Base-by-base conservation (phyloP, 35 echinoderm and acorn worm species). In the Eucidaris tribuloides region DNA sequence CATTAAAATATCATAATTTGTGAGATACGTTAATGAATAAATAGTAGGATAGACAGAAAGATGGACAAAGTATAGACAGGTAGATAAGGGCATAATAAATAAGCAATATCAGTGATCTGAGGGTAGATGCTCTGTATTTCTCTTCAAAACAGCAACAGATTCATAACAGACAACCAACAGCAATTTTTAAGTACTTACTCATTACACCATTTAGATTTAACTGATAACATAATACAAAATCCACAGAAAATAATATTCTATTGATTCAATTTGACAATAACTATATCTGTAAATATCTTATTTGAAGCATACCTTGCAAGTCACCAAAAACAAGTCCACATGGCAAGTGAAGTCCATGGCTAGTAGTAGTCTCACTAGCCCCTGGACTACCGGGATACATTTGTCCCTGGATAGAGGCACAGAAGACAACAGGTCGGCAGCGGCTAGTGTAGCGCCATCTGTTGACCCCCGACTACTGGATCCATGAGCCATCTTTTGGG, bases 281-380 rank as follows among this genome's bases (percentile, higher is more conserved):
- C 28, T 15, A 15, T 19, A 11, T 66, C 11, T 9, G 11, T 9
- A n/a, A n/a, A 7, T 43, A 15, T 15, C 7, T 25, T 3, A 5
- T 18, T 40, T 46, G 64, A 39, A 52, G 42, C 87, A 46, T 63
- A 99, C 96, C 96, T 99, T 99, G 87, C 96, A 99, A 4, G 90
- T 82, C 41, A 93, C 84, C 23, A 99, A 87, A 52, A 99, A 99
- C 19, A 93, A 56, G 83, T 99, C 96, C 1, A 93, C 96, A 85
- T 99, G 86, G 4, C 90, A 93, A 19, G 90, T 93, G 83, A 93
- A 99, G 78, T 99, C 96, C 90, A 99, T 99, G 22, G 87, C 86
- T 28, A 99, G 79, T 28, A 99, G 81, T 1, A 93, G 77, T 3
- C 88, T 71, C 23, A 93, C 81, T 7, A 99, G 87, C 39, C 96